Evolutionary conservation across 1,140 invertebrate species (phyloP), one percentile per base, ranked within the genome.

Genomic region (Halotydeus destructor): DNA sequence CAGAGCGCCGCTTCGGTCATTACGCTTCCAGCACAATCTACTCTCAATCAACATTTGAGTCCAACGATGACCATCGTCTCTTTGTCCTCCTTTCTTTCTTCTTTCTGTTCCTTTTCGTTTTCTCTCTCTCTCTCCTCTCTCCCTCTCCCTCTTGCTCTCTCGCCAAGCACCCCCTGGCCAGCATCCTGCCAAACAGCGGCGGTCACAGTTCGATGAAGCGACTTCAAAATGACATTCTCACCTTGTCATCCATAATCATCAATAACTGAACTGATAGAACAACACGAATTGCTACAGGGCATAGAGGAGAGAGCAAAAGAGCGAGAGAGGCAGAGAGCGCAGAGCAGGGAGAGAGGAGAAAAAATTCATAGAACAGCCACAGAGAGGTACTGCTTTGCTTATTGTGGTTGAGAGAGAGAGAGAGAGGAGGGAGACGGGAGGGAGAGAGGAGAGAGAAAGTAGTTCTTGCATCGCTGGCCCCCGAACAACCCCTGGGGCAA

Each of bases 221-320:
- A n/a, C 22, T 31, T 31, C 12, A 16, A 31, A n/a, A n/a, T 19
- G 33, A 19, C 39, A 14, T 41, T 41, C 39, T 41, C 39, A 43
- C 41, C 38, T 43, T 41, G 35, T 43, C 41, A 43, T 43, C 35
- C 25, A 43, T 43, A 43, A 43, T 43, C 5, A 43, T 43, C 41
- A 43, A 43, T 43, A 43, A 43, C 35, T 11, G 19, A 23, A 21
- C 12, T 14, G 25, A 26, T 26, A 21, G 38, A 43, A 22, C 14
- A 28, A 18, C 11, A 44, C 18, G 14, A 28, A 26, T 16, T 12
- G 24, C n/a, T 21, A 12, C 19, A 41, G 40, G n/a, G 38, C 8
- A n/a, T 5, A 28, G 12, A 30, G 14, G 8, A 31, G 30, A 31
- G 30, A 31, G 30, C 12, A 16, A 31, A 16, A 31, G 30, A 31